Percentiles rank a stretch among this genome's conserved stretches.
phyloP scores from a whole-genome alignment of 37 sponge, comb jelly and placozoan genomes.

The Chondrosia reniformis region DNA sequence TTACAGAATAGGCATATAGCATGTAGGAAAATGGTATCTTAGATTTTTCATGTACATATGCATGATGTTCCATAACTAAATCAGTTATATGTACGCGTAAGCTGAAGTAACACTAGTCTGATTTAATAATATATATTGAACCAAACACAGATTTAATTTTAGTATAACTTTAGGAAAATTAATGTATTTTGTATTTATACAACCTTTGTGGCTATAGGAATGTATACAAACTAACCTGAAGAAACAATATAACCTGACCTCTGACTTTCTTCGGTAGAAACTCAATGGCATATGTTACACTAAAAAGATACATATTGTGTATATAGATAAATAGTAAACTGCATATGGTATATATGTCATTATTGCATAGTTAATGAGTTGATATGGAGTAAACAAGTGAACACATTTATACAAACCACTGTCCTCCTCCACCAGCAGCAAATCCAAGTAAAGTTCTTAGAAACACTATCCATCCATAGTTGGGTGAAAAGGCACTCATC shows the following conservation, averaged over 20 bases:
- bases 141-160: too few relatives aligned
- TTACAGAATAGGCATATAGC: too few relatives aligned
- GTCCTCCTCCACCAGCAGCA: slow-evolving; percentile 21
- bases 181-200: too few relatives aligned
- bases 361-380: not conserved
- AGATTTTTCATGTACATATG: too few relatives aligned
- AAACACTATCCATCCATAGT: slow-evolving; percentile 11
- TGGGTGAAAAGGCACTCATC: slow-evolving; percentile 42
- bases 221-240: slow-evolving; percentile 13
- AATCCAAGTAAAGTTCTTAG: slow-evolving; percentile 26
- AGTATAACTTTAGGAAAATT: too few relatives aligned
- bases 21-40: too few relatives aligned
- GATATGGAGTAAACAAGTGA: not conserved
- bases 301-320: not conserved
- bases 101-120: too few relatives aligned
- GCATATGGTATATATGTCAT: not conserved
- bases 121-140: too few relatives aligned
- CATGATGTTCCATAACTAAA: too few relatives aligned
- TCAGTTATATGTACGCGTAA: too few relatives aligned
- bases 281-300: slow-evolving; percentile 18
- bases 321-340: too few relatives aligned
- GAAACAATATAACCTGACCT: not conserved
- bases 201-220: too few relatives aligned
- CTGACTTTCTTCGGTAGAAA: slow-evolving; percentile 23
- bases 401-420: slow-evolving; percentile 14